phyloP scores from a whole-genome alignment of 2,797 vertebrate species.

The Cynopterus sphinx region DNA sequence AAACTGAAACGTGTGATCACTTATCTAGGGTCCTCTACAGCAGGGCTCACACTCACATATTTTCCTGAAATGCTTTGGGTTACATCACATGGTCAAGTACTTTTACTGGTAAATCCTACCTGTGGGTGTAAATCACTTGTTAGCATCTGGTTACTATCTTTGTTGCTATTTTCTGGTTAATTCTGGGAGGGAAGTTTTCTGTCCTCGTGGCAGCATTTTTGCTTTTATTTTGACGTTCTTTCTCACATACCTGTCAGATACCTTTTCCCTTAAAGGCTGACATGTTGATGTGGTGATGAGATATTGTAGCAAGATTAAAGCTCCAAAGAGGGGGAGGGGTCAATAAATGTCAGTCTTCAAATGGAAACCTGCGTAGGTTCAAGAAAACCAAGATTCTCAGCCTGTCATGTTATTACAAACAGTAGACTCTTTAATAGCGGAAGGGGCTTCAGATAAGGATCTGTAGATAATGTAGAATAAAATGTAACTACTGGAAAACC shows the following conservation, averaged over 20 bases:
- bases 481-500: not conserved
- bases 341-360: not conserved
- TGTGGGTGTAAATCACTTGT: not conserved
- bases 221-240: not conserved
- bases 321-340: not conserved
- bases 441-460: not conserved
- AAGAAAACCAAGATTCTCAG: not conserved
- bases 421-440: not conserved
- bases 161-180: conserved; percentile 43
- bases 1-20: not conserved
- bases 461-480: not conserved
- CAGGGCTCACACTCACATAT: not conserved
- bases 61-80: not conserved
- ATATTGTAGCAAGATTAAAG: not conserved
- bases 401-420: not conserved
- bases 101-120: not conserved
- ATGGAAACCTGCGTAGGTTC: not conserved
- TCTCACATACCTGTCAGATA: not conserved
- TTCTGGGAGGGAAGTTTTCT: not conserved
- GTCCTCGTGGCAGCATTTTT: conserved; percentile 13
- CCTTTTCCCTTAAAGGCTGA: not conserved
- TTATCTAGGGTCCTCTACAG: not conserved
- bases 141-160: not conserved
- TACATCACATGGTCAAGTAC: not conserved
- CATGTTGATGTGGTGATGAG: not conserved